These are phyloP conservation scores for Anadara kagoshimensis DNA, from an alignment of 1,140 invertebrate genomes.

Conservation along the genomic window DNA sequence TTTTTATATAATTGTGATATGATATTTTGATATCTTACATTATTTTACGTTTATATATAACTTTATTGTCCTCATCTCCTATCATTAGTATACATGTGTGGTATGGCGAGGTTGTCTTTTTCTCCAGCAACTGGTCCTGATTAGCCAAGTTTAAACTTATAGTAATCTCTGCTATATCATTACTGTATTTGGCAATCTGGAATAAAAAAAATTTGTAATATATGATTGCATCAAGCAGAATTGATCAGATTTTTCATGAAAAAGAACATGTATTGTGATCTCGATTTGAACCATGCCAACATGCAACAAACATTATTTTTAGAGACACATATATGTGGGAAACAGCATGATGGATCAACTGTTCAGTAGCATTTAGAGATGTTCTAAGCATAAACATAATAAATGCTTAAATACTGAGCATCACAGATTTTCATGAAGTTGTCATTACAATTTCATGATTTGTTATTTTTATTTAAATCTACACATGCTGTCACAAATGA, in stretches of 20 bases:
- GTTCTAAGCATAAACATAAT: too few relatives aligned
- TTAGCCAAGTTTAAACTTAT: constrained; percentile 60
- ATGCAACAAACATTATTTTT: too few relatives aligned
- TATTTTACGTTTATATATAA: constrained; percentile 70
- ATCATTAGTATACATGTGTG: constrained; percentile 71
- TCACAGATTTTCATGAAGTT: too few relatives aligned
- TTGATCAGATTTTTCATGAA: constrained; percentile 33
- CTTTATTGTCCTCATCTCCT: constrained; percentile 71
- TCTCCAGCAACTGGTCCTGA: constrained; percentile 43
- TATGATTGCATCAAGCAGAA: background rate
- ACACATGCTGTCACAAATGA: too few relatives aligned
- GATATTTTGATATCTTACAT: constrained; percentile 53
- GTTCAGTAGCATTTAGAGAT: too few relatives aligned
- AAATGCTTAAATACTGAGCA: too few relatives aligned
- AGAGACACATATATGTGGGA: too few relatives aligned
- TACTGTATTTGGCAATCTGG: constrained; percentile 50
- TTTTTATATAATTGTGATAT: constrained; percentile 41
- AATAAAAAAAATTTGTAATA: constrained; percentile 5
- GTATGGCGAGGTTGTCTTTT: constrained; percentile 26
- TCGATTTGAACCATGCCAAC: constrained; percentile 30
- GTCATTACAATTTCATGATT: too few relatives aligned
- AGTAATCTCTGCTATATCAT: constrained; percentile 51
- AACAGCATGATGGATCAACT: too few relatives aligned
- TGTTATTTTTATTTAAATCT: too few relatives aligned
- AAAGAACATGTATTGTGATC: background rate